These are phyloP conservation scores for Neosilurus mollespiculum DNA, from an alignment of 2,797 vertebrate genomes.

Conservation along the genomic window DNA sequence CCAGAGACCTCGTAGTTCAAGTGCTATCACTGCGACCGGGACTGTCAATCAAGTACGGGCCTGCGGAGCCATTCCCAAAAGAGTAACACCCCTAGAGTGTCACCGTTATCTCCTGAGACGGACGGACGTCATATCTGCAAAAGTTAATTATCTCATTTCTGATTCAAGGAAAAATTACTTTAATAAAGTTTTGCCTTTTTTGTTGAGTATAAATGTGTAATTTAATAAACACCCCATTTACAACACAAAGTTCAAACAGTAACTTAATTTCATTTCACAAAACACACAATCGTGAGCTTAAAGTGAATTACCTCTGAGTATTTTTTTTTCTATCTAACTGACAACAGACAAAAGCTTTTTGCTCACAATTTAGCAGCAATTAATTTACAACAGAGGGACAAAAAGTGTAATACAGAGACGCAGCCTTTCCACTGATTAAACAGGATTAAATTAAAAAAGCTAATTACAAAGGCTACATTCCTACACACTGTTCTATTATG, in stretches of 20 bases:
- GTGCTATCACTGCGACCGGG: too few relatives aligned
- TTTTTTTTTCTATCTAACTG: neutral
- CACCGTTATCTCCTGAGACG: too few relatives aligned
- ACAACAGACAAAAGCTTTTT: constrained; percentile 17
- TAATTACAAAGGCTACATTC: constrained; percentile 44
- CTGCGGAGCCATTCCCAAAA: too few relatives aligned
- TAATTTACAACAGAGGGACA: constrained; percentile 31
- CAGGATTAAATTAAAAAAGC: constrained; percentile 38
- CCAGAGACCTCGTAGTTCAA: too few relatives aligned
- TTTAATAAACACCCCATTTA: neutral
- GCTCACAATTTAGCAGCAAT: constrained; percentile 44
- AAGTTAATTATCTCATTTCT: neutral
- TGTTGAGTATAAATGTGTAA: neutral
- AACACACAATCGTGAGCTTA: neutral
- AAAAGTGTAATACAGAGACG: constrained; percentile 41
- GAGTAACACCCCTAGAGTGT: too few relatives aligned
- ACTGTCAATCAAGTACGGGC: too few relatives aligned
- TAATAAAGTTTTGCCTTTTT: neutral
- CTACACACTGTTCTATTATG: constrained; percentile 16
- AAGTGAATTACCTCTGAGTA: neutral
- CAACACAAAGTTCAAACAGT: neutral
- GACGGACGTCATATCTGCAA: too few relatives aligned
- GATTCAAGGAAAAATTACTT: too few relatives aligned
- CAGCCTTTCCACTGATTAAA: constrained; percentile 44
- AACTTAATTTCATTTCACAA: neutral